phyloP scores from a whole-genome alignment of 2,113 vertebrate species.

The Todiramphus saurophagus region DNA sequence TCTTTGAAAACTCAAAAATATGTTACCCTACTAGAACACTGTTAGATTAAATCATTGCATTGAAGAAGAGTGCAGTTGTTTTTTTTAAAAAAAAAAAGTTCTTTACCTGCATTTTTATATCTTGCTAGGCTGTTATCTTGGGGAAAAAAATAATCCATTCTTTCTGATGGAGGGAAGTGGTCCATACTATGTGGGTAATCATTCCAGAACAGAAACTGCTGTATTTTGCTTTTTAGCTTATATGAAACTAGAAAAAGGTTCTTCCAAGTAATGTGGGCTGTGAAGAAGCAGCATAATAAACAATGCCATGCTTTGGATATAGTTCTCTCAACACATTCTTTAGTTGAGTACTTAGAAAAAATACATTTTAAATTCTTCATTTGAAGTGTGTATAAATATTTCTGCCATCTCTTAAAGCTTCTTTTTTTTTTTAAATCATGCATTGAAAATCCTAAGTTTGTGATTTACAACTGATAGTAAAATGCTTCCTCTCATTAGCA shows the following conservation, averaged over 20 bases:
- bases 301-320: not conserved
- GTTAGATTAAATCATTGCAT: not conserved
- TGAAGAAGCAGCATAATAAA: not conserved
- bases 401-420: not conserved
- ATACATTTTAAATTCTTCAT: not conserved
- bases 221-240: not conserved
- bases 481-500: not conserved
- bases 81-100: not conserved
- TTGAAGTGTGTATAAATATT: not conserved
- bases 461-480: not conserved
- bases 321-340: not conserved
- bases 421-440: not conserved
- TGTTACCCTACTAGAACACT: not conserved
- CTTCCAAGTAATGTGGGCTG: not conserved
- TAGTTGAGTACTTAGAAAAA: not conserved
- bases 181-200: not conserved
- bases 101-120: not conserved
- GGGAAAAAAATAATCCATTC: not conserved
- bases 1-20: not conserved
- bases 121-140: not conserved
- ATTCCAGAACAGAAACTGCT: not conserved
- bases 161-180: not conserved
- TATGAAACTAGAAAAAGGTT: slow-evolving; percentile 22
- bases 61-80: not conserved
- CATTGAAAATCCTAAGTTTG: not conserved